A percentile compares a stretch with the other conserved stretches of the same genome.
Conservation (phyloP, 2,888 invertebrate genomes). For the Ochlodes sylvanus region DNA sequence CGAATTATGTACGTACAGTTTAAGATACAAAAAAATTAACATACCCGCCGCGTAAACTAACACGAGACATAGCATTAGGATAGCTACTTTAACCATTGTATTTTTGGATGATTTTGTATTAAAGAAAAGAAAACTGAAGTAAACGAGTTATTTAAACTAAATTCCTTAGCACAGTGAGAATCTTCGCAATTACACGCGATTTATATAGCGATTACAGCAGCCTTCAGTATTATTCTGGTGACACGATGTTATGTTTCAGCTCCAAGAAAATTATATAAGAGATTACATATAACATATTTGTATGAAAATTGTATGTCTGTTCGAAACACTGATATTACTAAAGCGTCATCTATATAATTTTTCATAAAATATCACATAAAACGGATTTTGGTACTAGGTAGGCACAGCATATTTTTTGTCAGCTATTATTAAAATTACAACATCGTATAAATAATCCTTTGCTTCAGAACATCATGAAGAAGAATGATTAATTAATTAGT, state of each 20-base stretch:
- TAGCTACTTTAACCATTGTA: slow-evolving; percentile 10
- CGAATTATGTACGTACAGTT: no score
- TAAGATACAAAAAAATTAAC: not conserved
- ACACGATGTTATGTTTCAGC: not conserved
- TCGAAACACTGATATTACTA: not conserved
- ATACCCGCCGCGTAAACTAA: slow-evolving; percentile 2
- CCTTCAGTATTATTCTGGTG: slow-evolving; percentile 5
- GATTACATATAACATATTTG: not conserved
- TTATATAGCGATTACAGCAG: slow-evolving; percentile 12
- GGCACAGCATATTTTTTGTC: no score
- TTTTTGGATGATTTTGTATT: not conserved
- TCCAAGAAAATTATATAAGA: not conserved
- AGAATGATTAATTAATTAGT: no score
- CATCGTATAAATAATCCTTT: no score
- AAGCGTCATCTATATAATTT: no score
- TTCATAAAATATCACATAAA: no score
- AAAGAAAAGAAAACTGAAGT: not conserved
- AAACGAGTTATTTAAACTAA: not conserved
- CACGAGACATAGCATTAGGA: slow-evolving; percentile 1
- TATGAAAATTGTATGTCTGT: not conserved
- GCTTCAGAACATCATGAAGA: no score
- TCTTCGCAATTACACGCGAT: not conserved
- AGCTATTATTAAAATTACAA: no score
- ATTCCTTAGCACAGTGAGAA: not conserved
- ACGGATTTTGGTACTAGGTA: no score